Evolutionary conservation across 2,113 vertebrate species (phyloP).

Genomic region (Hepsetus odoe): DNA sequence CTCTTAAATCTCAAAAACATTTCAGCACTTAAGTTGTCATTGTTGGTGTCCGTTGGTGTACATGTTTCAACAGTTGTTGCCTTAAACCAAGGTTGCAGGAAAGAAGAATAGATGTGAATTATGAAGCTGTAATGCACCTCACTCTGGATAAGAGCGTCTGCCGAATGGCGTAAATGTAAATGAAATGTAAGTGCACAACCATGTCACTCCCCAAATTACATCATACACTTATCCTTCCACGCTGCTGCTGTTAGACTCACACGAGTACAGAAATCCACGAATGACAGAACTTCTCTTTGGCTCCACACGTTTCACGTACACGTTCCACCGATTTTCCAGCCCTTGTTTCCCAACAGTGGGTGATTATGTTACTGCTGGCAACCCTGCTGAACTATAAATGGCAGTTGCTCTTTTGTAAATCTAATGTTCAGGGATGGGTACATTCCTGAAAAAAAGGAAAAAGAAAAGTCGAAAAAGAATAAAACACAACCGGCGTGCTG

Average conservation of each 20-base stretch:
- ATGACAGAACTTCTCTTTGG: not conserved
- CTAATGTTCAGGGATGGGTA: constrained; percentile 13
- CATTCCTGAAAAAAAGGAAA: not conserved
- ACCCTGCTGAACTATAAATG: not conserved
- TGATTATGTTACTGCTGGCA: constrained; percentile 13
- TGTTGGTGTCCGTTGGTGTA: no score
- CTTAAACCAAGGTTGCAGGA: no score
- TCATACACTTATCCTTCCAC: no score
- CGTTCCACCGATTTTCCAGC: not conserved
- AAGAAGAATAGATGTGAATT: no score
- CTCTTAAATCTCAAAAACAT: no score
- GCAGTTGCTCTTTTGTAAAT: constrained; percentile 14
- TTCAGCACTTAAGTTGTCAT: no score
- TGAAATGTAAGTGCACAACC: no score
- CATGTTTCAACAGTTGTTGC: no score
- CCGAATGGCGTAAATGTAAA: no score
- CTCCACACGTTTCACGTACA: not conserved
- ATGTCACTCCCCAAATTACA: no score
- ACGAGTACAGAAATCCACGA: not conserved
- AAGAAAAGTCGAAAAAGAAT: not conserved
- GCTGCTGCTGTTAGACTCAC: not conserved
- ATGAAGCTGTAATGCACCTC: no score
- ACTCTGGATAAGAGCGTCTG: no score
- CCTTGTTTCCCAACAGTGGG: not conserved
- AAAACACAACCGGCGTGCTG: not conserved